phyloP scores from a whole-genome alignment of 2,888 invertebrate genomes.

The Ptilodon capucinus region DNA sequence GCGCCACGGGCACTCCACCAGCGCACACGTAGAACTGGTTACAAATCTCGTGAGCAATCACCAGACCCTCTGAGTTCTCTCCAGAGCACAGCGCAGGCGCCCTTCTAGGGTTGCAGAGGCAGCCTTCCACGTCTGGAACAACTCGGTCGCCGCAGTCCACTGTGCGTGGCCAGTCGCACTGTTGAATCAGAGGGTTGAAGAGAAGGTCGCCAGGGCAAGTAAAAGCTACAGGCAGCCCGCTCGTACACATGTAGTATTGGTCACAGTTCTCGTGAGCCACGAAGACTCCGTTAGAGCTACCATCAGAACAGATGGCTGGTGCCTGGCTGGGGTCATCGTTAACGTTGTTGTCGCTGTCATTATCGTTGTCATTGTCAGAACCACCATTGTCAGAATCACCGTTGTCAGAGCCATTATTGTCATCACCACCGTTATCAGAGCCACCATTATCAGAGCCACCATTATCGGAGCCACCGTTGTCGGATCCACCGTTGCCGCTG shows the following conservation, averaged over 20 bases:
- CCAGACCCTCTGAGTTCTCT: constrained; percentile 27
- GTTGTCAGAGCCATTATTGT: constrained; percentile 5
- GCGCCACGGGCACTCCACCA: constrained; percentile 28
- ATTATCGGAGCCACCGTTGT: not conserved
- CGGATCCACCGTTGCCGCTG: constrained; percentile 2
- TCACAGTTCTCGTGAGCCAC: constrained; percentile 49
- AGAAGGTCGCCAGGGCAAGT: constrained; percentile 37
- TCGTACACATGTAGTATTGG: constrained; percentile 46
- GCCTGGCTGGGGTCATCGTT: constrained; percentile 36
- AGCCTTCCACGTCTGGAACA: constrained; percentile 17
- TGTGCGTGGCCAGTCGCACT: constrained; percentile 47
- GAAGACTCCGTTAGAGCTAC: constrained; percentile 37
- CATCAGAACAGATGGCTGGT: constrained; percentile 33
- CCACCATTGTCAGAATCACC: constrained; percentile 9
- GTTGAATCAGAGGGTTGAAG: constrained; percentile 35
- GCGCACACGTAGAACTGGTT: constrained; percentile 38
- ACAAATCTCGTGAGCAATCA: constrained; percentile 44
- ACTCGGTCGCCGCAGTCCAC: constrained; percentile 46
- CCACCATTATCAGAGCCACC: constrained; percentile 4
- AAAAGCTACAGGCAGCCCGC: constrained; percentile 33
- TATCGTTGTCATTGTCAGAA: not conserved
- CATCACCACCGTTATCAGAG: constrained; percentile 4
- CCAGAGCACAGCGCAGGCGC: constrained; percentile 28
- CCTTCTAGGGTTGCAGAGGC: constrained; percentile 35
- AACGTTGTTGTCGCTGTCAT: not conserved